phyloP scores from a whole-genome alignment of 2,797 vertebrate species.

The Lagorchestes hirsutus region DNA sequence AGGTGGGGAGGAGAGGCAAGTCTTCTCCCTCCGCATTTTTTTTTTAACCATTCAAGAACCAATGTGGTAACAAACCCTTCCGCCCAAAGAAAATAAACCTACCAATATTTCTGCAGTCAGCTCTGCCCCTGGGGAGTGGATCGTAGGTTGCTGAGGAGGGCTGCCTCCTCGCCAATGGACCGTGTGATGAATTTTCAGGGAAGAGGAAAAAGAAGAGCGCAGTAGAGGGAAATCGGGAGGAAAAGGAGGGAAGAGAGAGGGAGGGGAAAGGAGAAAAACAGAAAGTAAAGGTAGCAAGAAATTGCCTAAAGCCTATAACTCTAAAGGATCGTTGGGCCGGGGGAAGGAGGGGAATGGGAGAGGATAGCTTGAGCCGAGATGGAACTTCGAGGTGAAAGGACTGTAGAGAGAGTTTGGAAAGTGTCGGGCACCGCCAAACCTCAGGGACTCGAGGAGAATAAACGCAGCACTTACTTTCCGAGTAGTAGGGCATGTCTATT shows the following conservation, averaged over 20 bases:
- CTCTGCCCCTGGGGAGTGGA: slow-evolving; percentile 4
- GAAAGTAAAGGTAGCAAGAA: slow-evolving; percentile 67
- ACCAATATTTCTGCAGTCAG: neutral
- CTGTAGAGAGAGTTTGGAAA: slow-evolving; percentile 13
- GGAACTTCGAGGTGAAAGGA: neutral
- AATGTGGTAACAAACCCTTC: neutral
- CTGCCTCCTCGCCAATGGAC: slow-evolving; percentile 35
- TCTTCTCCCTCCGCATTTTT: neutral
- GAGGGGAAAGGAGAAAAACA: slow-evolving; percentile 71
- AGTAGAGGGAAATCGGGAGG: neutral
- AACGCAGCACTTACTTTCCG: slow-evolving; percentile 93
- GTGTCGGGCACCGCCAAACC: slow-evolving; percentile 60
- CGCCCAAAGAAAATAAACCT: slow-evolving; percentile 43
- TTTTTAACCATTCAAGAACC: slow-evolving; percentile 71
- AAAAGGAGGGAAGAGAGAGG: slow-evolving; percentile 16
- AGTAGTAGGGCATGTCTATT: slow-evolving; percentile 93
- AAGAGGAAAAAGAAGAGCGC: neutral
- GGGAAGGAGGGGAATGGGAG: neutral
- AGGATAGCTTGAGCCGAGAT: rapidly evolving
- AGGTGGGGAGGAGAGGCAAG: slow-evolving; percentile 59
- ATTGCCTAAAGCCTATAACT: neutral
- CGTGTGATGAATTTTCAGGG: neutral
- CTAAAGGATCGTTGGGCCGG: slow-evolving; percentile 8
- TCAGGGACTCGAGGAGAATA: slow-evolving; percentile 15
- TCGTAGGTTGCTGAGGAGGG: neutral